phyloP scores from a whole-genome alignment of 2,797 vertebrate species.

The Pseudochaenichthys georgianus region DNA sequence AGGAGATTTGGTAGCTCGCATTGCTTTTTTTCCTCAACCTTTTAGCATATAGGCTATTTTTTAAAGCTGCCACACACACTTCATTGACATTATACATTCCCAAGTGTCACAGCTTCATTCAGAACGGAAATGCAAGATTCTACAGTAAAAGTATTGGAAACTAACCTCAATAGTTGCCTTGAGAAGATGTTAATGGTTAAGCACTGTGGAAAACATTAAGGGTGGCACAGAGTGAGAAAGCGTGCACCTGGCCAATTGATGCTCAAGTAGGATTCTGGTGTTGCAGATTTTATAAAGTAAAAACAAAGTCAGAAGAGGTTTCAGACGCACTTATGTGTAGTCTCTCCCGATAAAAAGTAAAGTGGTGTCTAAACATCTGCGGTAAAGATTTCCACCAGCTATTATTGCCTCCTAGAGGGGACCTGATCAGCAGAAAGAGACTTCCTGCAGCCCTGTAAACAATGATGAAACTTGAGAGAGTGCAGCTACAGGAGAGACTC shows the following conservation, averaged over 20 bases:
- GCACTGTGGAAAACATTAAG: too few species aligned
- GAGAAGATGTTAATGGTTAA: too few species aligned
- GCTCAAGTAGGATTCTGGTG: too few species aligned
- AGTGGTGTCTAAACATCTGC: too few species aligned
- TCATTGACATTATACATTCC: conserved; percentile 29
- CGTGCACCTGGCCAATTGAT: too few species aligned
- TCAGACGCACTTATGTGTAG: too few species aligned
- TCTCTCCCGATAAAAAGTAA: too few species aligned
- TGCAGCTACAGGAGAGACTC: background rate
- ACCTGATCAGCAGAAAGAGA: conserved; percentile 13
- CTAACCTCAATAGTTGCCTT: too few species aligned
- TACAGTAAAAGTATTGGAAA: background rate
- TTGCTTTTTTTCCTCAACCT: conserved; percentile 47
- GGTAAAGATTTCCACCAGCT: background rate
- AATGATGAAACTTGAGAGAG: conserved; percentile 1
- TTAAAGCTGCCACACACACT: conserved; percentile 32
- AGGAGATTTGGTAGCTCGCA: conserved; percentile 28
- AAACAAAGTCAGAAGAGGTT: too few species aligned
- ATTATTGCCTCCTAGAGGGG: background rate
- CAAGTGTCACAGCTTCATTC: conserved; percentile 1
- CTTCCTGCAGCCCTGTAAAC: conserved; percentile 27
- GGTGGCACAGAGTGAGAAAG: too few species aligned
- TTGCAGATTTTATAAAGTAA: too few species aligned
- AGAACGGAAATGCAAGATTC: conserved; percentile 11
- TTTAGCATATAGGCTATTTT: conserved; percentile 55